Conservation (phyloP, 2,113 vertebrate species). For the Rhynchopsitta pachyrhyncha region DNA sequence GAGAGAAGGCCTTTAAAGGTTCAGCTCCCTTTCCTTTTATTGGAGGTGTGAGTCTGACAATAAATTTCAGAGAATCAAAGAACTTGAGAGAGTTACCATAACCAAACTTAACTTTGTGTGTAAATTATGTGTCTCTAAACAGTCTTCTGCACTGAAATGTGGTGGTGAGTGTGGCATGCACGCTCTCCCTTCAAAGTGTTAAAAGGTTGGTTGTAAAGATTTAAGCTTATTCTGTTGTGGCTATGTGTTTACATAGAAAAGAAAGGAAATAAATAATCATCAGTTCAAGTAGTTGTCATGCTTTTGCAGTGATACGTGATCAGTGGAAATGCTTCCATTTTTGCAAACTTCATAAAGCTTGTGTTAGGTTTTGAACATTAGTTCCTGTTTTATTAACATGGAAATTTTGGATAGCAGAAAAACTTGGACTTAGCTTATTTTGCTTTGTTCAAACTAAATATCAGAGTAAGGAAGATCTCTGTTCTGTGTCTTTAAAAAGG, state of each 20-base stretch:
- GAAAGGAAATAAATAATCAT: not conserved
- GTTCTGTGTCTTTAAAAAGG: not conserved
- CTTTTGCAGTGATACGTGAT: not conserved
- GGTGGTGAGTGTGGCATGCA: accelerated
- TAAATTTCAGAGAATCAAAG: not conserved
- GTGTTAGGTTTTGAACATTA: not conserved
- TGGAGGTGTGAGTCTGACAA: not conserved
- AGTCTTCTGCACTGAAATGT: not conserved
- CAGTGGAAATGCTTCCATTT: not conserved
- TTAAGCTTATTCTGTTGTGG: not conserved
- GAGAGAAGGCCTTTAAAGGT: not conserved
- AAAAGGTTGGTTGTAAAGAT: not conserved
- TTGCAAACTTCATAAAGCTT: not conserved
- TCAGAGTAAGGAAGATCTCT: not conserved
- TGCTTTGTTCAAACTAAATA: not conserved
- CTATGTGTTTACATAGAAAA: not conserved
- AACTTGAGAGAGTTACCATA: not conserved
- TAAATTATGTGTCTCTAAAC: not conserved
- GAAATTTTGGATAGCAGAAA: not conserved
- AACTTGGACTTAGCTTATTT: not conserved
- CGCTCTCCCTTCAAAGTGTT: not conserved
- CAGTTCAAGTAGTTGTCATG: not conserved
- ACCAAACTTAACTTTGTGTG: not conserved
- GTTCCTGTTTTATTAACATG: not conserved
- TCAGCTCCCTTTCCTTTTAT: not conserved